Percentiles rank a stretch among this genome's conserved stretches.
Conservation (phyloP, 2,113 vertebrate species). For the Corydoras sp. region DNA sequence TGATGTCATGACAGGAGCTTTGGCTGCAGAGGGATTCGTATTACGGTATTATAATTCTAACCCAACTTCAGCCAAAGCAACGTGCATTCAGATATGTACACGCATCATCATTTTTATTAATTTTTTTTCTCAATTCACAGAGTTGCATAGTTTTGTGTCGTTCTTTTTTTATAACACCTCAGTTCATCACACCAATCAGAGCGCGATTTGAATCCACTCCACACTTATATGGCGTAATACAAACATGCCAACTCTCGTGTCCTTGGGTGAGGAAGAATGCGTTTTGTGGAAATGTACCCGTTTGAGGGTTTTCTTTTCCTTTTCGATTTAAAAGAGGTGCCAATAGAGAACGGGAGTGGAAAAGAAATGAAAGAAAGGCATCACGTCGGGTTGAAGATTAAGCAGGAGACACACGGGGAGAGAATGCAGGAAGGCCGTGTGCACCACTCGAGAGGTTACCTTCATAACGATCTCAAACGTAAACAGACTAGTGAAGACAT, state of each 20-base stretch:
- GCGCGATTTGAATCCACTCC: slow-evolving; percentile 58
- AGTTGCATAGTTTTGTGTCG: slow-evolving; percentile 48
- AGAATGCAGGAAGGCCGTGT: slow-evolving; percentile 75
- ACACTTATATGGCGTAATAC: slow-evolving; percentile 10
- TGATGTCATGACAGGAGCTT: slow-evolving; percentile 53
- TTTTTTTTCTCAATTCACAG: slow-evolving; percentile 50
- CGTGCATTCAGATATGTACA: slow-evolving; percentile 44
- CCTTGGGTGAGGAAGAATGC: slow-evolving; percentile 15
- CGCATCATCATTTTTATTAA: slow-evolving; percentile 2
- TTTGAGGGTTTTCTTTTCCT: slow-evolving; percentile 37
- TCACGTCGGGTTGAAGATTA: slow-evolving; percentile 78
- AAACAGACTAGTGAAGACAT: slow-evolving; percentile 99
- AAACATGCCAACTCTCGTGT: slow-evolving; percentile 51
- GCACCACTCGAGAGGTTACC: slow-evolving; percentile 82
- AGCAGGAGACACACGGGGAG: slow-evolving; percentile 80
- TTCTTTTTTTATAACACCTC: background rate
- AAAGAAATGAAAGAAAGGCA: slow-evolving; percentile 65
- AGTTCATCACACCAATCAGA: slow-evolving; percentile 50
- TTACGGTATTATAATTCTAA: slow-evolving; percentile 27
- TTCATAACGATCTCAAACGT: slow-evolving; percentile 98
- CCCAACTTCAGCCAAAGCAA: slow-evolving; percentile 59
- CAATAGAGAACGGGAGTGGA: slow-evolving; percentile 51
- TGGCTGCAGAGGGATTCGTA: slow-evolving; percentile 57
- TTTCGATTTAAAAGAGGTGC: slow-evolving; percentile 67
- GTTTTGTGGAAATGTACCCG: slow-evolving; percentile 35